phyloP scores from a whole-genome alignment of 2,797 vertebrate genomes.

The Ptychadena robeensis region DNA sequence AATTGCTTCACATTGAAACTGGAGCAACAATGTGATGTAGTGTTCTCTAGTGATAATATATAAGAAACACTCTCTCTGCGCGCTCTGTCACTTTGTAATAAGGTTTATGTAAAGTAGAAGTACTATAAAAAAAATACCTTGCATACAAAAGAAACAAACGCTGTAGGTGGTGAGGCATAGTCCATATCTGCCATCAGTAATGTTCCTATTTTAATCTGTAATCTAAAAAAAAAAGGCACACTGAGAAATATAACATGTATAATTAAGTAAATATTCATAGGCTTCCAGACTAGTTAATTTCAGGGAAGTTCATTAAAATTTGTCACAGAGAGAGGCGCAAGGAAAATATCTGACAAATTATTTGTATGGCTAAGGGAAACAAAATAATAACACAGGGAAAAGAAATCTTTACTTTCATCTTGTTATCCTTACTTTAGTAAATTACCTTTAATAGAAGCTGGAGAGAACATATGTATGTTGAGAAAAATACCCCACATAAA shows the following conservation, averaged over 20 bases:
- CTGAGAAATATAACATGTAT: conserved; percentile 35
- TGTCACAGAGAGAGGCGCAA: conserved; percentile 10
- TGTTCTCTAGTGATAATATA: too few species aligned
- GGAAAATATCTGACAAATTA: conserved; percentile 31
- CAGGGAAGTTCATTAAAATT: conserved; percentile 28
- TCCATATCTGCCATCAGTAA: background rate
- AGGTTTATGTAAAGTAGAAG: too few species aligned
- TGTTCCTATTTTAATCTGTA: conserved; percentile 11
- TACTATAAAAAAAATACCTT: background rate
- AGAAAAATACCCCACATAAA: background rate
- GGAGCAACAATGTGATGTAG: background rate
- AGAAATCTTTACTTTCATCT: background rate
- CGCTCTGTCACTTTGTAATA: too few species aligned
- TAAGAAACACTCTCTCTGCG: too few species aligned
- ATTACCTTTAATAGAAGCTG: conserved; percentile 17
- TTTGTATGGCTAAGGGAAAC: conserved; percentile 24
- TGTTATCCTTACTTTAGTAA: conserved; percentile 13
- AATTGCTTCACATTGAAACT: background rate
- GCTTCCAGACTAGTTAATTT: conserved; percentile 24
- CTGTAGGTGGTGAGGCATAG: background rate
- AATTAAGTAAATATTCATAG: conserved; percentile 56
- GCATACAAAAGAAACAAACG: background rate
- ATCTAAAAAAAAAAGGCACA: conserved; percentile 22
- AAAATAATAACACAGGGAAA: background rate
- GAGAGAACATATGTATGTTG: background rate